Base-by-base conservation (phyloP, 2,888 invertebrate genomes). In the Oligia strigilis region DNA sequence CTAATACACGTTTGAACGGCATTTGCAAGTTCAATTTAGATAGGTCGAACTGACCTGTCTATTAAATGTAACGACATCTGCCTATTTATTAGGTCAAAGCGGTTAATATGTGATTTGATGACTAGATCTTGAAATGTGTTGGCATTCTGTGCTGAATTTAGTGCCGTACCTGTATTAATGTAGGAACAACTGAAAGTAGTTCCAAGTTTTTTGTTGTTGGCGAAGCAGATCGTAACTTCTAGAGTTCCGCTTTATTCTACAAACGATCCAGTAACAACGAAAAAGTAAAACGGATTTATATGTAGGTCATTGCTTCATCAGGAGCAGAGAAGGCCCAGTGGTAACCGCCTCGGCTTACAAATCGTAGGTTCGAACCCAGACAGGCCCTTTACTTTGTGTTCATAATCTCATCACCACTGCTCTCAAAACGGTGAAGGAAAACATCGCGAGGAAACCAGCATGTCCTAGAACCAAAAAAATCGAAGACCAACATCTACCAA, bases 11-110 rank as follows among this genome's bases (percentile, higher is more conserved):
- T 88, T 87, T 85, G 85, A 88, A 85, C 76, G 64, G 76, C 80
- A 86, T 88, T 82, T 87, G 79, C 80, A 86, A 85, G 86, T 82
- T 89, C 85, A 86, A 89, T 87, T 87, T 82, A 76, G 77, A 87
- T 67, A 58, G 66, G 73, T 74, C 71, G 29, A 72, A 74, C 82
- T 67, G 82, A 74, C 70, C 55, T 80, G 58, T 72, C 52, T 77
- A 75, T 86, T 82, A 49, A 75, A 78, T 80, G 72, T 75, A 60
- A 80, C 62, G 75, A 78, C 72, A 87, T 71, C 40, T 72, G 73
- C 19, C 81, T 71, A 60, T 85, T 81, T 81, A 78, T 70, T 80
- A 60, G 64, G 75, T 64, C 49, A 2, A 73, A 70, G 52, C 40
- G n/a, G 64, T 52, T 67, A 46, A 43, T 79, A 29, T 52, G 60